These are phyloP conservation scores for Fregetta grallaria DNA, from an alignment of 2,113 vertebrate species.

Conservation along the genomic window DNA sequence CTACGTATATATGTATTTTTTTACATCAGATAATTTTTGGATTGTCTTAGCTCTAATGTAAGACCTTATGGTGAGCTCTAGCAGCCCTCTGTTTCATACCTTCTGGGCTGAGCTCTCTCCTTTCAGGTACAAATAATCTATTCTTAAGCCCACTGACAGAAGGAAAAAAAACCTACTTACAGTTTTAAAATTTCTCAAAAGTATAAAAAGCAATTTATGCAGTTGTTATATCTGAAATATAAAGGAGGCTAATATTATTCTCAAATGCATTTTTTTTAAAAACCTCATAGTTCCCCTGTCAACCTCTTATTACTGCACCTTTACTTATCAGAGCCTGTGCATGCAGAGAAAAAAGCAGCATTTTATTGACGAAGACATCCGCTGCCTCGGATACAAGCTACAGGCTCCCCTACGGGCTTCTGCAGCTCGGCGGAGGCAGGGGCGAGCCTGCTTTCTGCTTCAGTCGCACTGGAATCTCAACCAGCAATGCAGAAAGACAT, in stretches of 20 bases:
- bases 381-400: background rate
- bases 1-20: background rate
- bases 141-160: background rate
- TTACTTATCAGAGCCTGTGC: background rate
- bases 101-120: background rate
- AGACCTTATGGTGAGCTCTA: background rate
- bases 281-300: background rate
- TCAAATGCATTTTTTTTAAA: background rate
- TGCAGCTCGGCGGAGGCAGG: background rate
- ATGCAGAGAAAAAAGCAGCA: background rate
- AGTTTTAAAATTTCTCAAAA: background rate
- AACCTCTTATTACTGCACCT: background rate
- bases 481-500: background rate
- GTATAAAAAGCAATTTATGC: background rate
- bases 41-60: background rate
- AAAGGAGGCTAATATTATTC: constrained; percentile 15
- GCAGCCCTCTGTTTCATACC: background rate
- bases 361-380: background rate
- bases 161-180: background rate
- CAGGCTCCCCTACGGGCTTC: background rate
- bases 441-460: background rate
- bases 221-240: background rate
- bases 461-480: background rate
- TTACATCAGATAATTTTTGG: background rate
- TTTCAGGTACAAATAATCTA: background rate